phyloP scores from a whole-genome alignment of 1,140 invertebrate genomes.

The Mya arenaria region DNA sequence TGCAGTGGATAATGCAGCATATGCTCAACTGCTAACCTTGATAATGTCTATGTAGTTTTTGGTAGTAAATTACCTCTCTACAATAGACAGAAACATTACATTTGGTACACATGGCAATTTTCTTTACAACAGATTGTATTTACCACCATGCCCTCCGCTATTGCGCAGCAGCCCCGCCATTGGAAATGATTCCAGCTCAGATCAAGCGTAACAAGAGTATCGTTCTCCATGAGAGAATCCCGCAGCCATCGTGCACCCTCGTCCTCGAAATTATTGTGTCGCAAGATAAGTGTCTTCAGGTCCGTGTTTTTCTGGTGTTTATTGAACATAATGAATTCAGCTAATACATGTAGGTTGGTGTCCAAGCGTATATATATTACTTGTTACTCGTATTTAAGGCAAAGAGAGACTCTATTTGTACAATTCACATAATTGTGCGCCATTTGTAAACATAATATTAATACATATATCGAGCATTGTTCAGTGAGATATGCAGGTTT shows the following conservation, averaged over 20 bases:
- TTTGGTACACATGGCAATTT: too few relatives aligned
- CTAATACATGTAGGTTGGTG: too few relatives aligned
- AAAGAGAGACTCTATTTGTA: not conserved
- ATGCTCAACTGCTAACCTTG: too few relatives aligned
- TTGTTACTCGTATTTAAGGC: not conserved
- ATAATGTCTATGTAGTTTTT: too few relatives aligned
- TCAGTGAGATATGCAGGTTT: too few relatives aligned
- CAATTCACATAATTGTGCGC: not conserved
- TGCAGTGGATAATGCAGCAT: too few relatives aligned
- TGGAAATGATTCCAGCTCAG: slow-evolving; percentile 78
- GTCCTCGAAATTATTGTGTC: slow-evolving; percentile 73
- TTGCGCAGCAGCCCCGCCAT: slow-evolving; percentile 67
- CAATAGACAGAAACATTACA: too few relatives aligned
- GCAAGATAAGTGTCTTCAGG: slow-evolving; percentile 63
- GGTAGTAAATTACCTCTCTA: too few relatives aligned
- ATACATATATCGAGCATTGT: not conserved
- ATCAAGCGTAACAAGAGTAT: slow-evolving; percentile 69
- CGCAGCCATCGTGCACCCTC: slow-evolving; percentile 64
- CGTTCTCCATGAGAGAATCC: slow-evolving; percentile 74
- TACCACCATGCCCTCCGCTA: slow-evolving; percentile 74
- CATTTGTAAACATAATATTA: not conserved
- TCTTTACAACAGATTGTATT: too few relatives aligned
- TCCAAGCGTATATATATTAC: too few relatives aligned
- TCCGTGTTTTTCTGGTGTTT: slow-evolving; percentile 68
- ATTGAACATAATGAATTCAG: too few relatives aligned